Evolutionary conservation across 1,140 invertebrate species (phyloP), one percentile per base, ranked within the genome.

Genomic region (Pseudomyrmex concolor): DNA sequence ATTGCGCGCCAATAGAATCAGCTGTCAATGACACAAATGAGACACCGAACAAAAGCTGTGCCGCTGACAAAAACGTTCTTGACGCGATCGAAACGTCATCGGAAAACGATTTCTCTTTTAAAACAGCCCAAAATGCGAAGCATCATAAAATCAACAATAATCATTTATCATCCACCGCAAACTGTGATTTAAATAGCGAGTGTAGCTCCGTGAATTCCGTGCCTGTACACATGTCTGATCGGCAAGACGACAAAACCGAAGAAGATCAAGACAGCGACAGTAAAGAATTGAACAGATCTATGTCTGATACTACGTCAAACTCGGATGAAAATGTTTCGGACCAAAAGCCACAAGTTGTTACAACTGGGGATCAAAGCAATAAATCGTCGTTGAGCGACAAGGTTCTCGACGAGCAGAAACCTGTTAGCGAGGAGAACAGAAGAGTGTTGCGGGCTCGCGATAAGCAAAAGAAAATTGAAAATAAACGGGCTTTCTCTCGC

Each of bases 371-470:
- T 10, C n/a, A 83, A 55, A 60, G 13, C 66, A 17, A 59, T 19
- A 84, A 55, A 22, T 68, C 34, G 34, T 7, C 48, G 9, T n/a
- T 19, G 54, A 34, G 43, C 22, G 67, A 67, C 12, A 82, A 70
- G 19, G 63, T 17, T 45, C 4, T 15, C 1, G 90, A 88, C 1
- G 88, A 90, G 0, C 81, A 70, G 17, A 91, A 91, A 51, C 54
- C 63, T 8, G 9, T 9, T 0, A 78, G 54, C 0, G 92, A 93
- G 22, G 92, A 93, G 0, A 91, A 90, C 2, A 92, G 88, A 19
- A 81, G 93, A 17, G 92, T 93, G 3, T 73, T 93, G n/a, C 84
- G 93, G 19, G 72, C 91, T 1, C 83, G 92, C 0, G 93, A 93
- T 3, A 93, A 91, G 13, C 86, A 86, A 67, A 92, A 84, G 25